These are phyloP conservation scores for Agrotis clavis DNA, from an alignment of 2,888 invertebrate genomes.

Conservation along the genomic window DNA sequence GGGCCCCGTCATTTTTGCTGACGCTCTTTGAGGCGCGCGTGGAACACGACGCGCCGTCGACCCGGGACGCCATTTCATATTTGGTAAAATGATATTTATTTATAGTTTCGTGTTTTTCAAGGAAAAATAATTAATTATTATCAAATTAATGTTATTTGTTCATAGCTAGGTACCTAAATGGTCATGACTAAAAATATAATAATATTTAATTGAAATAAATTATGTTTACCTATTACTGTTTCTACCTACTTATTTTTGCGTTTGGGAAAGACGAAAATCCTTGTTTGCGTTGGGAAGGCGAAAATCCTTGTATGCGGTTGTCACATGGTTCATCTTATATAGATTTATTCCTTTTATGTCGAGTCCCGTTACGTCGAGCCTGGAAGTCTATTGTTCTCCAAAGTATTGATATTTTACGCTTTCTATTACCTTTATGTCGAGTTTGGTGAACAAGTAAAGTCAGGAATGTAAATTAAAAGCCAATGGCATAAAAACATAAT, in stretches of 20 bases:
- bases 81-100: constrained; percentile 10
- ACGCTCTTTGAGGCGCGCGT: no score
- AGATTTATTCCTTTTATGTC: no score
- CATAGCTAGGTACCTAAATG: background rate
- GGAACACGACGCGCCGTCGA: no score
- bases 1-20: no score
- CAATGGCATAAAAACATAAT: no score
- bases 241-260: constrained; percentile 5
- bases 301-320: constrained; percentile 23
- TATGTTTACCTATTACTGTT: constrained; percentile 23
- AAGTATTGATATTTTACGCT: no score
- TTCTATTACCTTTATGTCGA: no score
- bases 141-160: constrained; percentile 33
- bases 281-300: constrained; percentile 22
- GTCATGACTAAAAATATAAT: constrained; percentile 40
- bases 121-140: constrained; percentile 47
- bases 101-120: constrained; percentile 13
- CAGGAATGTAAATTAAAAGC: no score
- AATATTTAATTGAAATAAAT: constrained; percentile 30
- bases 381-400: no score
- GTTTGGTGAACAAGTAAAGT: no score
- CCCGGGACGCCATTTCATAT: constrained; percentile 10
- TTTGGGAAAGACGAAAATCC: constrained; percentile 26
- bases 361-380: no score
- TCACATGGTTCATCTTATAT: no score